phyloP scores from a whole-genome alignment of 2,113 vertebrate species.

The Rhombomys opimus region DNA sequence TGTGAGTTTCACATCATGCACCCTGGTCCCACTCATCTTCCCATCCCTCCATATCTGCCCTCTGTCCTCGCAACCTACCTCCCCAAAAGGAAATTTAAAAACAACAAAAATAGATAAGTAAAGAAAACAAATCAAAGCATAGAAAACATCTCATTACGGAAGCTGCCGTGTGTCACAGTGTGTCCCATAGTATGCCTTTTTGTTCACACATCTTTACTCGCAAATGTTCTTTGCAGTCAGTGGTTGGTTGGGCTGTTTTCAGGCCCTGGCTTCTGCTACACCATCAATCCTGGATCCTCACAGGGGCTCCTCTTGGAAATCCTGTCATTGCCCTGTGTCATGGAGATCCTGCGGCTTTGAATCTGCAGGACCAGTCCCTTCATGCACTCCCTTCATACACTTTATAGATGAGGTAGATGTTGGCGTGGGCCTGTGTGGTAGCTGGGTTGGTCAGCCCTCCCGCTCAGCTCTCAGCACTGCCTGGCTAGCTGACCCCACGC shows the following conservation, averaged over 20 bases:
- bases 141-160: neutral
- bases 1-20: neutral
- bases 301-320: neutral
- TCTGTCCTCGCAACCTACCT: neutral
- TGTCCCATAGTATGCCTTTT: neutral
- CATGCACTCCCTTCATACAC: neutral
- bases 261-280: neutral
- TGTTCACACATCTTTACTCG: neutral
- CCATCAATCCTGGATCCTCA: neutral
- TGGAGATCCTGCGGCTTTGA: neutral
- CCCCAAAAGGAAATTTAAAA: neutral
- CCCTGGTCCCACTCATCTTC: neutral
- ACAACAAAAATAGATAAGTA: neutral
- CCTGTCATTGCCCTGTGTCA: neutral
- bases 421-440: neutral
- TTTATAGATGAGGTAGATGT: neutral
- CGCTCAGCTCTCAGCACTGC: neutral
- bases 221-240: neutral
- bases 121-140: neutral
- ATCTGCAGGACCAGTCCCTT: neutral
- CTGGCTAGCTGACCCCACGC: neutral
- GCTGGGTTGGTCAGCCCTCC: neutral
- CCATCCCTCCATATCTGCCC: neutral
- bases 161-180: neutral
- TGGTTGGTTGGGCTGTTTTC: neutral